Evolutionary conservation across 2,888 invertebrate species (phyloP).

Genomic region (Meliscaeva auricollis): DNA sequence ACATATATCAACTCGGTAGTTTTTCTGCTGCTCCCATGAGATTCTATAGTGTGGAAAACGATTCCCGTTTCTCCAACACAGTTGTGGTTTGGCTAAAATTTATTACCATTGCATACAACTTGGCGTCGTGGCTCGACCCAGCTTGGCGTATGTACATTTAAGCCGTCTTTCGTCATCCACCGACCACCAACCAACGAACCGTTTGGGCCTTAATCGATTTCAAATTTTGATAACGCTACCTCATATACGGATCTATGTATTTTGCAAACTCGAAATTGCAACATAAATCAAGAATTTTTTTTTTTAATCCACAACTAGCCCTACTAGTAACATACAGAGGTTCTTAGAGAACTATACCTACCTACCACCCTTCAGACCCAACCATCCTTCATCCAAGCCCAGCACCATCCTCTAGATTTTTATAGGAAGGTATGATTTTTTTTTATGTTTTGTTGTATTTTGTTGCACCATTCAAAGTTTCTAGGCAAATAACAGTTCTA

Average conservation of each 20-base stretch:
- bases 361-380: background rate
- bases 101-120: constrained; percentile 57
- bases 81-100: constrained; percentile 68
- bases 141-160: too few species aligned
- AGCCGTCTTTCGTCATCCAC: constrained; percentile 23
- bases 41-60: constrained; percentile 29
- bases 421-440: constrained; percentile 26
- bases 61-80: constrained; percentile 38
- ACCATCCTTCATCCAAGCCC: background rate
- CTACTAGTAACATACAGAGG: constrained; percentile 23
- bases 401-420: constrained; percentile 30
- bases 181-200: constrained; percentile 4
- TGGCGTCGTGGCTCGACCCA: background rate
- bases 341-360: background rate
- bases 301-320: constrained; percentile 48
- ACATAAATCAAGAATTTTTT: constrained; percentile 72
- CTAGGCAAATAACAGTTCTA: constrained; percentile 60
- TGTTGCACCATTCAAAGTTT: constrained; percentile 38
- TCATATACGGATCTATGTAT: background rate
- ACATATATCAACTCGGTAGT: background rate
- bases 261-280: constrained; percentile 61
- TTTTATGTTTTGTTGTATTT: constrained; percentile 24
- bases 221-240: constrained; percentile 69
- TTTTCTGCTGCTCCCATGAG: constrained; percentile 6
- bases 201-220: constrained; percentile 72